Base-by-base conservation (phyloP, 2,888 invertebrate species). In the Monoplex corrugatus region DNA sequence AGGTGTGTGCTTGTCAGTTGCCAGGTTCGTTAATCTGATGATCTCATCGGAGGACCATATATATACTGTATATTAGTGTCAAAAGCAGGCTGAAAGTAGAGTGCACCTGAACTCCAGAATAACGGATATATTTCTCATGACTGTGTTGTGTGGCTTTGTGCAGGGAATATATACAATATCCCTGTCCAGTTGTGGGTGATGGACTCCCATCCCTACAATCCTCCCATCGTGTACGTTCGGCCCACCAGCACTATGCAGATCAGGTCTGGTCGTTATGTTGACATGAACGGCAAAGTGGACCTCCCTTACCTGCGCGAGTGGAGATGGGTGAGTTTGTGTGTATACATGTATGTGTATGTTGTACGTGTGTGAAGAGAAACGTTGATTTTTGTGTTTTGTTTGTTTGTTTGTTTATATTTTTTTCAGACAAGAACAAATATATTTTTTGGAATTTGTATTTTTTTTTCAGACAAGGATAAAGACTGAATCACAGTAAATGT, bases 231-330 rank as follows among this genome's bases (percentile, higher is more conserved):
- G 83, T 97, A 96, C 94, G 99, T 99, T 0, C 98, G 97, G 96
- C 99, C 99, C 19, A 99, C 99, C 8, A 95, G 97, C 57, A 98
- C 98, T 92, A 99, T 99, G 99, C 97, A 97, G 91, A 99, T 99
- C 91, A 99, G 98, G 97, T 98, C 98, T 32, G 99, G 99, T 23
- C 97, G 98, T 96, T 98, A 98, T 96, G 99, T 99, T 13, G 99
- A 99, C 96, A 98, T 98, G 94, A 98, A 98, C 96, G 99, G 99
- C 63, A 98, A 98, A 96, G 97, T 99, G 88, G 99, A 99, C 96
- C 97, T 99, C 94, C 99, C 99, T 0, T 99, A 98, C 96, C 97
- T 99, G 90, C 98, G 99, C 95, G 98, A 99, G 93, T 99, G 99
- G 99, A 96, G 96, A 93, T 94, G 95, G 92, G 95, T 95, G 92